Base-by-base conservation (phyloP, 2,888 invertebrate species). In the Teinopalpus imperialis region DNA sequence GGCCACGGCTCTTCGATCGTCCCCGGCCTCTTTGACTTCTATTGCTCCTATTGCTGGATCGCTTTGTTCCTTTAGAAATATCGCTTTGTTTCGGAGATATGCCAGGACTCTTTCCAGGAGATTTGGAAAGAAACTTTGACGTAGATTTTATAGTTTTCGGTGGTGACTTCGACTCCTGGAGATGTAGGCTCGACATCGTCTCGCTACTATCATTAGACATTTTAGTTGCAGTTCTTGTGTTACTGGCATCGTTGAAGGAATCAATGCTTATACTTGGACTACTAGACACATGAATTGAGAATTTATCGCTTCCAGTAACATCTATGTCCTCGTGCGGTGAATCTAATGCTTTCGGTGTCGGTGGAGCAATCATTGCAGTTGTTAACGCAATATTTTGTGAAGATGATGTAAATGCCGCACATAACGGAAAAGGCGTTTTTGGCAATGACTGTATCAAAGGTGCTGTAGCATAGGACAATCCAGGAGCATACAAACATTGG, bases 301-400 rank as follows among this genome's bases (percentile, higher is more conserved):
- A 75, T 51, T 86, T 80, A 52, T 82, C 80, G 51, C 74, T 73
- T 42, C 72, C 70, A 12, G 78, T 75, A 7, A 74, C 73, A 45
- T 87, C 86, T 30, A 78, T 74, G 43, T 89, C 89, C 47, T 86
- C 85, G 12, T 68, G 69, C 1, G 88, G 85, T 9, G 89, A 87
- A 51, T 85, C 82, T 16, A 76, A 59, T 0, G 81, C 78, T 59
- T 90, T 88, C 2, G 90, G 89, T 1, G 90, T 90, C 1, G 92
- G 91, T 2, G 94, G 92, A 36, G 94, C 94, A 7, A 95, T 94
- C 91, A 95, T 94, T 1, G 94, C 94, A 5, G 94, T 93, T 0
- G 95, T 95, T 6, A 95, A 77, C 0, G 94, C 94, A 86, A 95
- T 92, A 63, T 95, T 95, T 68, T 95, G 95, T 45, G 94, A 93